Evolutionary conservation across 2,797 vertebrate species (phyloP), one percentile per base, ranked within the genome.

Genomic region (Spatula clypeata): DNA sequence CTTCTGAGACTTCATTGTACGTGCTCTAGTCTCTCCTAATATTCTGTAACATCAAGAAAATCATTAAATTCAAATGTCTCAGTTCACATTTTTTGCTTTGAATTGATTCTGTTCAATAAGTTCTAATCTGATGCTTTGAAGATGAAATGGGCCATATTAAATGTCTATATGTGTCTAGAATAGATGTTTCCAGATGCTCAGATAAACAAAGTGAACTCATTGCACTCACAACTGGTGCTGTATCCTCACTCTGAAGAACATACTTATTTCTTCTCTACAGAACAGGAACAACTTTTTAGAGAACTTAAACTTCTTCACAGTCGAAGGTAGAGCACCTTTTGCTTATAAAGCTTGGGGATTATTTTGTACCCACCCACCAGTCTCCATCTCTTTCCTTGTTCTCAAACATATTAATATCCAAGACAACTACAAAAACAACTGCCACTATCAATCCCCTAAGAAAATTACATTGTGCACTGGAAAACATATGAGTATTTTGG

Each of bases 101-200:
- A 83, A 86, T 74, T 51, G 79, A 90, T 92, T 93, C 86, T 60
- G 42, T 58, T 71, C 96, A 86, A 44, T 92, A 90, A 71, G 62
- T 94, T 77, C 60, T 92, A 77, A 88, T 80, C 73, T 74, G 86
- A 42, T 51, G 34, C 47, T 77, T 58, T 0, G 1, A 49, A 69
- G 65, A 42, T 73, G 5, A 90, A 95, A 94, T 86, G 69, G 73
- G 65, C 61, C 61, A 60, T 80, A 26, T 32, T 38, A 88, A 93
- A 87, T 58, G 29, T 17, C 72, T 83, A 4, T 38, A 66, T 2
- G 1, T 71, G 47, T 27, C 69, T 80, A 15, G 69, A 62, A 27
- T 3, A 45, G 65, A 80, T 32, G n/a, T 34, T 95, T 88, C 57
- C 83, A 86, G 79, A 86, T 51, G 72, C 67, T 86, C 55, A 62